Evolutionary conservation across 2,888 invertebrate species (phyloP), one percentile per base, ranked within the genome.

Genomic region (Idaea biselata): DNA sequence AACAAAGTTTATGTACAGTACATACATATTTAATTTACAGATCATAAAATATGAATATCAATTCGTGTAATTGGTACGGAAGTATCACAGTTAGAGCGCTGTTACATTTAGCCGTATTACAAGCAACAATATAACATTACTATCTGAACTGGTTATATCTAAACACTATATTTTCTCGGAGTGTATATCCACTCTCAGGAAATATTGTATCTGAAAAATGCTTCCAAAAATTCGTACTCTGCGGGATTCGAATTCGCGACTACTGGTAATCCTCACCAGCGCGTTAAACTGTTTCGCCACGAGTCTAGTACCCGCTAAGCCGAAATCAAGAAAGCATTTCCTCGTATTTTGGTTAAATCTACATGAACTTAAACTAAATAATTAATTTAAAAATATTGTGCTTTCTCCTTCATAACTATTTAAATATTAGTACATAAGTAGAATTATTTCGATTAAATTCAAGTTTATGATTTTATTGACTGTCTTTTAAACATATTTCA

Each of bases 401-500:
- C 63, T 66, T 65, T 60, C 55, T 64, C 55, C 58, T 60, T 62
- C 65, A 59, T 61, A 60, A 56, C 63, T 64, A 60, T 66, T 64
- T 60, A 58, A 53, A 57, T 63, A 60, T 63, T 63, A 58, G 60
- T 55, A 55, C 55, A 16, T 55, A 16, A 16, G 17, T 56, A 56
- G 17, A 55, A 55, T 16, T n/a, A 59, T 56, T 33, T 16, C 56
- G 18, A 61, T 53, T 25, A 60, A 63, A 44, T 11, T 44, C 44
- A 44, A 60, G 60, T 66, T 61, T 68, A 76, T 58, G 60, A 14
- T 16, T 60, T 59, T 68, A 69, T 73, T 77, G 79, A 75, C 73
- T 66, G 81, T 82, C 86, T 67, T 85, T 82, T 77, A 77, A 88
- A 88, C 87, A 88, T 86, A 88, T 88, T 75, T 75, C 75, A 78